These are phyloP conservation scores for Amblyjoppa proteus DNA, from an alignment of 2,888 invertebrate genomes.

Conservation along the genomic window DNA sequence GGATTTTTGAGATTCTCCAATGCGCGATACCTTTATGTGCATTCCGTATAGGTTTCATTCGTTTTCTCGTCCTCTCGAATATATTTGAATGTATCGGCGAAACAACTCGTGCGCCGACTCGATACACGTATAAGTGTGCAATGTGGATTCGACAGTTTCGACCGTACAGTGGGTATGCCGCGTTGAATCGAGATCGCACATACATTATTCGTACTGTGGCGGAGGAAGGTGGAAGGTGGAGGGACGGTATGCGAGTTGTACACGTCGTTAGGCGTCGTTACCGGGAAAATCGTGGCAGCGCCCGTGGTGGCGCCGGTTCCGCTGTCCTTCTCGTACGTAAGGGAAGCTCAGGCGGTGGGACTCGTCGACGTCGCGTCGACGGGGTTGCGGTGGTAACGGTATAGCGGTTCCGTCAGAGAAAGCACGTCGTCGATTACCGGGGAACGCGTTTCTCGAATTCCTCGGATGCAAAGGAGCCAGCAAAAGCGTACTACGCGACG, in stretches of 20 bases:
- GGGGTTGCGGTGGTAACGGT: constrained; percentile 20
- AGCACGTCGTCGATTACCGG: constrained; percentile 64
- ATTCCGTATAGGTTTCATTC: background rate
- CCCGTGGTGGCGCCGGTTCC: constrained; percentile 37
- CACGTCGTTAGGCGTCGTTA: constrained; percentile 65
- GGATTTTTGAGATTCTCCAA: background rate
- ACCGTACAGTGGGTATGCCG: background rate
- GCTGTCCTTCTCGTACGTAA: constrained; percentile 48
- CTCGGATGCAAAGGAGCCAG: constrained; percentile 50
- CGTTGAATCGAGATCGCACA: background rate
- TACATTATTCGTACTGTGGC: background rate
- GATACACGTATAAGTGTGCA: constrained; percentile 14
- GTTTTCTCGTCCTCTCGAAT: constrained; percentile 13
- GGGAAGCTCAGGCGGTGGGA: constrained; percentile 26
- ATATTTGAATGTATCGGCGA: constrained; percentile 41
- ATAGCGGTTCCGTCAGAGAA: constrained; percentile 48
- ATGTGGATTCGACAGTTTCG: constrained; percentile 29
- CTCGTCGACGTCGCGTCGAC: constrained; percentile 42
- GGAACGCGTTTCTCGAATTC: constrained; percentile 68
- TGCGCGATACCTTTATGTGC: background rate
- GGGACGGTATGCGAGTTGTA: constrained; percentile 53
- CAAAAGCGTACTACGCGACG: constrained; percentile 18
- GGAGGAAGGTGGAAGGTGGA: constrained; percentile 20
- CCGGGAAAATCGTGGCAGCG: constrained; percentile 53
- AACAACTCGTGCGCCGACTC: constrained; percentile 19